Evolutionary conservation across 2,888 invertebrate species (phyloP), one percentile per base, ranked within the genome.

Genomic region (Corythucha ciliata): DNA sequence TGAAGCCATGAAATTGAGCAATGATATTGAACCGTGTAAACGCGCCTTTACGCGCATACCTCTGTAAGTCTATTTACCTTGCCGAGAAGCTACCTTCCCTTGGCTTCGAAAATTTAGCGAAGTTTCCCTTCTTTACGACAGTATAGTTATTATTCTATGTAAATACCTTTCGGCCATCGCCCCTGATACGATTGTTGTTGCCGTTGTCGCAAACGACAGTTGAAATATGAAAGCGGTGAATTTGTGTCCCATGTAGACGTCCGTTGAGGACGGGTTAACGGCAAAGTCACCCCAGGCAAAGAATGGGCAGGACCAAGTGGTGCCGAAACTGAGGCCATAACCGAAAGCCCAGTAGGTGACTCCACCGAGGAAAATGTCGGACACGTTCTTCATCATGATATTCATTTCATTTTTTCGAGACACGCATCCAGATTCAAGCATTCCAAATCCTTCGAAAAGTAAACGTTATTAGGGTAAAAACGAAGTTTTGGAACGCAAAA

Each of bases 371-470:
- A 90, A 86, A 45, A 94, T 90, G 63, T 94, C 93, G 1, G 89
- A 86, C 0, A 91, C 80, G 64, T 93, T 93, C 68, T 94, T 94
- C 84, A 94, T 90, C 93, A 94, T 93, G 53, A 96, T 92, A 67
- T 93, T 93, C 0, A 91, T 90, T 72, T 93, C 92, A 66, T 93
- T 93, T 70, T 92, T 90, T 47, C 88, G 76, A 0, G 89, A 89
- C 0, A 93, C 92, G 62, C 86, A 88, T 2, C 93, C 93, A 0
- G 91, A 89, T 67, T 93, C 93, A 60, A 93, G 69, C 80, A 94
- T 84, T 1, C 92, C 92, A 64, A 93, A 94, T 20, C 93, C 91
- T 89, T 62, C n/a, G n/a, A n/a, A 3, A 65, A 67, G 2, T 1
- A 25, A 34, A 36, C 18, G 7, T 8, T 32, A 4, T 1, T 32